Evolutionary conservation across 2,797 vertebrate species (phyloP).

Genomic region (Neostethus bicornis): DNA sequence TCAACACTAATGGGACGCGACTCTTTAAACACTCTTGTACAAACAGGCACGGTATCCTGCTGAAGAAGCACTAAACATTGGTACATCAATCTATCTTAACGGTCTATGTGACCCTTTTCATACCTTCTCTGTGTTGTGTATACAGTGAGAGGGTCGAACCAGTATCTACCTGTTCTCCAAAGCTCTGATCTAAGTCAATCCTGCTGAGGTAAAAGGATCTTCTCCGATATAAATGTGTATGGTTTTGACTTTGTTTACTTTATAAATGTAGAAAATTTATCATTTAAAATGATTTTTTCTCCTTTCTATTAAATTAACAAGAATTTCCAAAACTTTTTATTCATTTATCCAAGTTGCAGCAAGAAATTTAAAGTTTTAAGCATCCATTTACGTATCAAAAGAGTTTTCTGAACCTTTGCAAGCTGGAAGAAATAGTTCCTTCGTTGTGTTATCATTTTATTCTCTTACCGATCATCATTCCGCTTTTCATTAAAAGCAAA

Average conservation of each 20-base stretch:
- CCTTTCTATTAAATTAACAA: not conserved
- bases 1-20: constrained; percentile 62
- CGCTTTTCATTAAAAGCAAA: not conserved
- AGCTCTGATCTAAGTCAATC: not conserved
- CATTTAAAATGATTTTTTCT: not conserved
- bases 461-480: no score
- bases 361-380: not conserved
- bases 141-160: not conserved
- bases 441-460: not conserved
- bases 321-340: not conserved
- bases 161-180: not conserved
- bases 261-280: no score
- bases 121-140: constrained; percentile 12
- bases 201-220: not conserved
- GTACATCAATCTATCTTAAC: constrained; percentile 29
- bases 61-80: constrained; percentile 26
- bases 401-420: not conserved
- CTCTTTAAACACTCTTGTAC: constrained; percentile 35
- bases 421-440: not conserved
- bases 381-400: not conserved
- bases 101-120: constrained; percentile 13
- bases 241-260: no score
- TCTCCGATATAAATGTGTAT: no score
- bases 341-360: not conserved
- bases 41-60: constrained; percentile 16